Evolutionary conservation across 2,888 invertebrate genomes (phyloP).

Genomic region (Sphecodes monilicornis): DNA sequence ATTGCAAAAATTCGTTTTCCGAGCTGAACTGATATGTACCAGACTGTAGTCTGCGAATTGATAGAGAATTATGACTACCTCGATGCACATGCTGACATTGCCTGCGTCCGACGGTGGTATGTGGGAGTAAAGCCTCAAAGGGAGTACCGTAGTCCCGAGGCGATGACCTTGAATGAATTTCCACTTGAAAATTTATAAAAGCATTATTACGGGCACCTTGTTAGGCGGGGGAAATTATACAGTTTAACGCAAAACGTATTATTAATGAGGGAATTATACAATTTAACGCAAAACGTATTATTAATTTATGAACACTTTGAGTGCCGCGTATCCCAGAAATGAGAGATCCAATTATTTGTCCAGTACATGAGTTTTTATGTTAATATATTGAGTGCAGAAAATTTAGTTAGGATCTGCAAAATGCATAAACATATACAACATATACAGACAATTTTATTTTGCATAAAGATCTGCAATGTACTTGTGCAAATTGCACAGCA

Average conservation of each 20-base stretch:
- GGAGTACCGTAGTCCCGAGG: background rate
- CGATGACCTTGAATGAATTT: background rate
- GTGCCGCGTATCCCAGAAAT: background rate
- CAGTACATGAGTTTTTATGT: background rate
- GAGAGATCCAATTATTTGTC: background rate
- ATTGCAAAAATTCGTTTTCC: background rate
- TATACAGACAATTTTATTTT: background rate
- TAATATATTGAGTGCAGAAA: background rate
- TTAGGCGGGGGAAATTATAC: background rate
- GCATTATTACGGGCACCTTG: background rate
- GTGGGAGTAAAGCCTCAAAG: background rate
- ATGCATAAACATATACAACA: too few relatives aligned
- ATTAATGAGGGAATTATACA: background rate
- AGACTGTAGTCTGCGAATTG: background rate
- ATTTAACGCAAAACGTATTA: background rate
- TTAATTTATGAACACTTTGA: background rate
- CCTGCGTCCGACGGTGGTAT: background rate
- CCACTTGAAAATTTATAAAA: background rate
- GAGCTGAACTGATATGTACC: background rate
- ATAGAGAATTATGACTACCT: background rate
- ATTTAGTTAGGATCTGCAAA: background rate
- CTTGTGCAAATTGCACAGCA: background rate
- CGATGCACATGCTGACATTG: background rate
- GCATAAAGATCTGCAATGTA: too few relatives aligned
- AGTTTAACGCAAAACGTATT: background rate